Conservation (phyloP, 2,888 invertebrate genomes). For the Tiphia femorata region DNA sequence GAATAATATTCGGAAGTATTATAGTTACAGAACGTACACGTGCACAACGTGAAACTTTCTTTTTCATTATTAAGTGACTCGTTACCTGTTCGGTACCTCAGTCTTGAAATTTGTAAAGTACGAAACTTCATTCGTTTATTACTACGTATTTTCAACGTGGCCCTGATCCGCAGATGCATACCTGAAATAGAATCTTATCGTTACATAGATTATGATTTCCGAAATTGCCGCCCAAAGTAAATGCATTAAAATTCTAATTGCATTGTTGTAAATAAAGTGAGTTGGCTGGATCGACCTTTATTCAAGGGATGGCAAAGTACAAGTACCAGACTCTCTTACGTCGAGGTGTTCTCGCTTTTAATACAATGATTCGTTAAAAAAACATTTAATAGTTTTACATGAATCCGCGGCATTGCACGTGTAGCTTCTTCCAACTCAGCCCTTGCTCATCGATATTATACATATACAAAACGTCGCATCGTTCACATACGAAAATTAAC, state of each 20-base stretch:
- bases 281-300: too few species aligned
- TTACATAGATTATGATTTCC: neutral
- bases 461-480: too few species aligned
- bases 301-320: too few species aligned
- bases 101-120: too few species aligned
- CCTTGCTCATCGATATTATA: neutral
- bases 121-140: too few species aligned
- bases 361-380: conserved; percentile 15
- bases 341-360: neutral
- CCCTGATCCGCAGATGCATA: too few species aligned
- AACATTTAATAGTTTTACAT: conserved; percentile 8
- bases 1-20: neutral
- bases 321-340: conserved; percentile 11
- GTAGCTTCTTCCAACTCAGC: conserved; percentile 7
- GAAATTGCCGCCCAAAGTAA: neutral
- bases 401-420: conserved; percentile 1
- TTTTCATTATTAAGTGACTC: too few species aligned
- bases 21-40: neutral
- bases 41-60: neutral
- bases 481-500: too few species aligned
- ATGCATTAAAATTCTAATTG: too few species aligned
- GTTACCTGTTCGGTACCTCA: too few species aligned
- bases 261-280: too few species aligned
- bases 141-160: too few species aligned
- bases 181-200: neutral